A percentile compares a stretch with the other conserved stretches of the same genome.
phyloP scores from a whole-genome alignment of 1,140 invertebrate species.

The Megathymus violae region DNA sequence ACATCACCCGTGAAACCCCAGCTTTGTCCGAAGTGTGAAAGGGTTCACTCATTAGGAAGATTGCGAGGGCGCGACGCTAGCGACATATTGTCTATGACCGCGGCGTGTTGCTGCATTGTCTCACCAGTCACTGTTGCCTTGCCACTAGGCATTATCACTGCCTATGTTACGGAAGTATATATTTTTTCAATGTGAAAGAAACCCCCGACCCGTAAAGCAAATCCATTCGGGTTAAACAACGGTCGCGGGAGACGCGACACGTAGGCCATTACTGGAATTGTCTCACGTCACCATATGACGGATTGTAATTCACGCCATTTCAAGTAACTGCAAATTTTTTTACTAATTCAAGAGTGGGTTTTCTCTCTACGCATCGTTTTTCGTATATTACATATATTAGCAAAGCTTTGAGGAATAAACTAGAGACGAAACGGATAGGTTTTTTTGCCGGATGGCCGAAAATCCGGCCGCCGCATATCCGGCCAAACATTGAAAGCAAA shows the following conservation, averaged over 20 bases:
- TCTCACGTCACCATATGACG: slow-evolving; percentile 39
- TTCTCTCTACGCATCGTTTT: no score
- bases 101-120: slow-evolving; percentile 61
- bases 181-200: slow-evolving; percentile 57
- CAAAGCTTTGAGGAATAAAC: no score
- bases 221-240: slow-evolving; percentile 70
- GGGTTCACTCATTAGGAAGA: slow-evolving; percentile 83
- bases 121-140: slow-evolving; percentile 51
- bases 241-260: slow-evolving; percentile 52
- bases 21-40: slow-evolving; percentile 81
- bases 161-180: slow-evolving; percentile 61
- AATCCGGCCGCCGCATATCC: no score
- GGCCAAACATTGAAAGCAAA: no score
- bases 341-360: slow-evolving; percentile 11
- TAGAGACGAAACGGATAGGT: no score
- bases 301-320: slow-evolving; percentile 30
- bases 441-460: no score
- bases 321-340: slow-evolving; percentile 1
- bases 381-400: no score
- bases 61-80: slow-evolving; percentile 72
- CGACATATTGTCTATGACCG: slow-evolving; percentile 63
- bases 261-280: slow-evolving; percentile 66
- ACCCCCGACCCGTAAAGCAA: slow-evolving; percentile 59
- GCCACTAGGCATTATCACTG: slow-evolving; percentile 55
- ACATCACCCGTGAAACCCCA: slow-evolving; percentile 76